phyloP scores from a whole-genome alignment of 2,113 vertebrate genomes.

The Perca flavescens region DNA sequence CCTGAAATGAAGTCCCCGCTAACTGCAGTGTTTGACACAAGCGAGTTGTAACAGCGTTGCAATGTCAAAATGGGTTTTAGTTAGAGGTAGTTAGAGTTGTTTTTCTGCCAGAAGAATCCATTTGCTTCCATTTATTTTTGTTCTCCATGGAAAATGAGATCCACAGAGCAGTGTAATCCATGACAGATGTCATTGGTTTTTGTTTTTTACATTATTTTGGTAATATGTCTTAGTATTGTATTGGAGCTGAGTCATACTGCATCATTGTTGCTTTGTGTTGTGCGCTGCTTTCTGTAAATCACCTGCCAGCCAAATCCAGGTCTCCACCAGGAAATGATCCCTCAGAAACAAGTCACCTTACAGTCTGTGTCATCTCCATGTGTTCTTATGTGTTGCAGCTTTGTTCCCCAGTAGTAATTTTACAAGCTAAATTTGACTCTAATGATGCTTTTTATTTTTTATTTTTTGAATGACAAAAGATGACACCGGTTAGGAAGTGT shows the following conservation, averaged over 20 bases:
- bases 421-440: constrained; percentile 4
- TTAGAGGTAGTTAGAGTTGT: neutral
- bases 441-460: too few relatives aligned
- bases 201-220: neutral
- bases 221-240: neutral
- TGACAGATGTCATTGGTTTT: neutral
- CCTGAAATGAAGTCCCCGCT: constrained; percentile 6
- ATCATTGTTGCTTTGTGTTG: neutral
- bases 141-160: constrained; percentile 1
- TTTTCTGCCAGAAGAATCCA: neutral
- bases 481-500: neutral
- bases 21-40: neutral
- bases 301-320: neutral
- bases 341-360: neutral
- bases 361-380: neutral
- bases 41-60: neutral
- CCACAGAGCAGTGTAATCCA: neutral
- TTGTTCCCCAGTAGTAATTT: neutral
- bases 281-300: constrained; percentile 17
- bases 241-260: constrained; percentile 32
- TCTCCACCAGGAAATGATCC: neutral
- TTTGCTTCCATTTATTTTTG: constrained; percentile 9
- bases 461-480: too few relatives aligned
- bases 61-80: constrained; percentile 4
- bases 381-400: neutral